These are phyloP conservation scores for Sardinella longiceps DNA, from an alignment of 2,797 vertebrate genomes.

Conservation along the genomic window DNA sequence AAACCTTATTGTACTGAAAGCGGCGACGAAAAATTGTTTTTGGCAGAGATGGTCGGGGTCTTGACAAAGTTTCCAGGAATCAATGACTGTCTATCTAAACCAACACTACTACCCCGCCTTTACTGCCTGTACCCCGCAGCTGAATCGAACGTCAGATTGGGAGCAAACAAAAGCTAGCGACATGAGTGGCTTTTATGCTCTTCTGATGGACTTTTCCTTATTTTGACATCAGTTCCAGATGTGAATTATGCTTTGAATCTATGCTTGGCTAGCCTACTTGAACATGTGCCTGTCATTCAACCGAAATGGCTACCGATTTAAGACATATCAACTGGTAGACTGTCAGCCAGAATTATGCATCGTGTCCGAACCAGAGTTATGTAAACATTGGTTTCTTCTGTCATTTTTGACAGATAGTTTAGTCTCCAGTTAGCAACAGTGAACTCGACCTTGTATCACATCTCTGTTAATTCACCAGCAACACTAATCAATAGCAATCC, in stretches of 20 bases:
- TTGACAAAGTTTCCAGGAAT: neutral
- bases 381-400: neutral
- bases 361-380: neutral
- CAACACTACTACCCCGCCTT: too few relatives aligned
- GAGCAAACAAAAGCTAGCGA: too few relatives aligned
- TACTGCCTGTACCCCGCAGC: too few relatives aligned
- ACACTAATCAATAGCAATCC: neutral
- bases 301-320: neutral
- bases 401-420: neutral
- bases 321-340: too few relatives aligned
- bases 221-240: neutral
- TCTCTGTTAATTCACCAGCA: neutral
- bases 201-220: neutral
- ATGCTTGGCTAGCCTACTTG: too few relatives aligned
- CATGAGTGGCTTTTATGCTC: too few relatives aligned
- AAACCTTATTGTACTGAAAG: neutral
- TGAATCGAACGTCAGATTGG: too few relatives aligned
- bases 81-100: constrained; percentile 1
- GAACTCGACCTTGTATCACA: too few relatives aligned
- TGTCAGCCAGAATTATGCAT: neutral
- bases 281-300: neutral
- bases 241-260: neutral
- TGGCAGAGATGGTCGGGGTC: neutral
- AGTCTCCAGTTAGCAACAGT: too few relatives aligned
- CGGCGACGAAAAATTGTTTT: neutral